Percentiles rank a stretch among this genome's conserved stretches.
These are phyloP conservation scores for Anguilla marmorata DNA, from an alignment of 2,797 vertebrate genomes.

Conservation along the genomic window DNA sequence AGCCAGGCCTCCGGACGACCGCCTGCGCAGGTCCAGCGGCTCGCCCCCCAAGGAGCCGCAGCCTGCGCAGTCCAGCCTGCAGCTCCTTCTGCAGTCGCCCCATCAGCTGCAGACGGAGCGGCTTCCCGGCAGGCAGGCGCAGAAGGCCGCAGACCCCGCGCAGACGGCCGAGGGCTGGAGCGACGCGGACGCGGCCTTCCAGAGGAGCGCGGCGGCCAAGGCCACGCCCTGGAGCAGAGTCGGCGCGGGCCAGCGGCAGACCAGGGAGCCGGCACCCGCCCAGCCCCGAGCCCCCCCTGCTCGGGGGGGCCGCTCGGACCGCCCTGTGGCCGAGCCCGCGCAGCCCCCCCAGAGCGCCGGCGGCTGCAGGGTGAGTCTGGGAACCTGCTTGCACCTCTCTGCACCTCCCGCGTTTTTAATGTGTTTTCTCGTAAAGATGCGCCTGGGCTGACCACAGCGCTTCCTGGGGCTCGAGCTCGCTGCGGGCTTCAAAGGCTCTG, in stretches of 20 bases:
- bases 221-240: not conserved
- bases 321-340: constrained; percentile 47
- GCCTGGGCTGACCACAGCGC: constrained; percentile 42
- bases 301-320: constrained; percentile 43
- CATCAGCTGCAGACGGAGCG: constrained; percentile 72
- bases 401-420: constrained; percentile 27
- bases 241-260: constrained; percentile 38
- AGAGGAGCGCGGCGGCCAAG: not conserved
- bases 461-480: constrained; percentile 11
- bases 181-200: not conserved
- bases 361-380: constrained; percentile 62
- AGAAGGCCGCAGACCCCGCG: not conserved
- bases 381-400: not conserved
- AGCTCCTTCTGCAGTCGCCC: constrained; percentile 53
- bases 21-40: constrained; percentile 52
- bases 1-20: constrained; percentile 35
- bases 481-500: constrained; percentile 34
- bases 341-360: constrained; percentile 35
- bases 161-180: not conserved
- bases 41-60: constrained; percentile 44
- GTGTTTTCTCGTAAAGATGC: not conserved
- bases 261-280: constrained; percentile 43
- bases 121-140: constrained; percentile 62
- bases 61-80: constrained; percentile 48
- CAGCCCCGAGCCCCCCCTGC: constrained; percentile 32